A percentile compares a stretch with the other conserved stretches of the same genome.
These are phyloP conservation scores for Pogonomyrmex barbatus DNA, from an alignment of 1,140 invertebrate species.

Conservation along the genomic window DNA sequence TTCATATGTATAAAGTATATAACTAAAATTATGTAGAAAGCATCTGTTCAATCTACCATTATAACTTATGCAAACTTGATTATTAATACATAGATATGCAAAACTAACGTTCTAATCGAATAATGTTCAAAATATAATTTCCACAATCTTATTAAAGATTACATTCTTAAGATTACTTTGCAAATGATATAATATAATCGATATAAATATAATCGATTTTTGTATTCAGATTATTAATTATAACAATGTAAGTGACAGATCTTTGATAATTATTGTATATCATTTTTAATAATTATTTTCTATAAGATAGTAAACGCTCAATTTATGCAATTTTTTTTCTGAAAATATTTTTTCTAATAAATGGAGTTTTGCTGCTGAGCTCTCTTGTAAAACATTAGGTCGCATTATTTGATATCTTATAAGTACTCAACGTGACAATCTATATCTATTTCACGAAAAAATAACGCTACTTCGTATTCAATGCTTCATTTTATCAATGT, in stretches of 20 bases:
- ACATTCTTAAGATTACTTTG: slow-evolving; percentile 3
- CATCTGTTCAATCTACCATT: not conserved
- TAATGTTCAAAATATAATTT: not conserved
- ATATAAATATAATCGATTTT: not conserved
- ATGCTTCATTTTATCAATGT: slow-evolving; percentile 21
- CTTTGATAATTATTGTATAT: no score
- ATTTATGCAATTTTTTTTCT: not conserved
- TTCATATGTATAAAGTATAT: not conserved
- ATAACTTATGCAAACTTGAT: slow-evolving; percentile 1
- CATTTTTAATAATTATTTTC: not conserved
- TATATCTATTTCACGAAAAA: slow-evolving; percentile 22
- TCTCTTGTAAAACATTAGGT: slow-evolving; percentile 19
- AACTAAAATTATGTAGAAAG: slow-evolving; percentile 10
- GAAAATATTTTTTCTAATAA: not conserved
- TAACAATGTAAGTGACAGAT: not conserved
- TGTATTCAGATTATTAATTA: slow-evolving; percentile 8
- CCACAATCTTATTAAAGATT: not conserved
- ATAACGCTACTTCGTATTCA: not conserved
- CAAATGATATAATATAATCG: not conserved
- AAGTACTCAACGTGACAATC: slow-evolving; percentile 24
- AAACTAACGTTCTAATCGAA: slow-evolving; percentile 8
- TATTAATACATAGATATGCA: not conserved
- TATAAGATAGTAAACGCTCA: not conserved
- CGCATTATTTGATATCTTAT: slow-evolving; percentile 30
- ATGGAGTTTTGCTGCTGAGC: slow-evolving; percentile 13